Evolutionary conservation across 1,140 invertebrate genomes (phyloP).

Genomic region (Aphaenogaster ashmeadi): DNA sequence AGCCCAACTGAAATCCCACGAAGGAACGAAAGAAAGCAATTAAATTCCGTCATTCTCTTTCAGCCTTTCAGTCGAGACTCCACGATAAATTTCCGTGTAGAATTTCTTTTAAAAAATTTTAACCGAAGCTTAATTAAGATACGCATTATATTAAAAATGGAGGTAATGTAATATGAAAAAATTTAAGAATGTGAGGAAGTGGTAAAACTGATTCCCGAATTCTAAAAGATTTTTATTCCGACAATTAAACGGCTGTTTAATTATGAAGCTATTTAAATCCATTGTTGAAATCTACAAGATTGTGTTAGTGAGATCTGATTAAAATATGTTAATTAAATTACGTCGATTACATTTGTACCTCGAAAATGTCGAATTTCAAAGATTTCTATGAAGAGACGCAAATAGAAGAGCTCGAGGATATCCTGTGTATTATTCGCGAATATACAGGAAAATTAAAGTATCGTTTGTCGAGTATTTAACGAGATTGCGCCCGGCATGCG

Average conservation of each 20-base stretch:
- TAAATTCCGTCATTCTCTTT: constrained; percentile 36
- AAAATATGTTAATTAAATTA: constrained; percentile 9
- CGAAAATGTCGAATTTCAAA: background rate
- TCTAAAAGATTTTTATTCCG: background rate
- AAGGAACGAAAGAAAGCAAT: constrained; percentile 23
- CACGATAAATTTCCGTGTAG: background rate
- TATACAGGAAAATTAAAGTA: constrained; percentile 10
- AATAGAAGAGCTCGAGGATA: too few relatives aligned
- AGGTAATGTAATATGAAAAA: constrained; percentile 6
- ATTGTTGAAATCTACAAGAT: constrained; percentile 14
- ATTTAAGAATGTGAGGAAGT: background rate
- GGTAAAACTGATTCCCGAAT: background rate
- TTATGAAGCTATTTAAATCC: background rate
- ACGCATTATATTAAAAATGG: constrained; percentile 3
- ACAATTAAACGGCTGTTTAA: background rate
- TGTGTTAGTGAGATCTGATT: background rate
- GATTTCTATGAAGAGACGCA: background rate
- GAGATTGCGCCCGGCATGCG: background rate
- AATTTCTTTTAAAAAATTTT: background rate
- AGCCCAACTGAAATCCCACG: constrained; percentile 88
- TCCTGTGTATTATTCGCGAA: constrained; percentile 8
- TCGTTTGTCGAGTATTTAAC: constrained; percentile 21
- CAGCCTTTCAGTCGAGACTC: background rate
- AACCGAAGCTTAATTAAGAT: constrained; percentile 36
- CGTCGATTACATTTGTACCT: background rate